Evolutionary conservation across 1,140 invertebrate genomes (phyloP).

Genomic region (Tetragnatha versicolor): DNA sequence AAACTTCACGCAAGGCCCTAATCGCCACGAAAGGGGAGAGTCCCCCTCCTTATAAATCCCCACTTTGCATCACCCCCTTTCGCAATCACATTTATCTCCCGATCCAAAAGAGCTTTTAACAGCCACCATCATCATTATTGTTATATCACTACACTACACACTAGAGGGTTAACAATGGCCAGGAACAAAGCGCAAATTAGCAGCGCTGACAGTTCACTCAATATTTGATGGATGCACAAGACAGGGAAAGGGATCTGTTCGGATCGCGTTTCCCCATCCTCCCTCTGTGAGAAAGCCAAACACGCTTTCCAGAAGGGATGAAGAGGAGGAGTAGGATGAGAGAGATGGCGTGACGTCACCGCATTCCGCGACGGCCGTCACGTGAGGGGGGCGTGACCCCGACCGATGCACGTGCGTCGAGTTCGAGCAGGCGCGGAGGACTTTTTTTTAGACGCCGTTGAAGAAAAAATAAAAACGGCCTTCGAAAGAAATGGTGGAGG

Average conservation of each 20-base stretch:
- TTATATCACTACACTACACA: no score
- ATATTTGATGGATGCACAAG: no score
- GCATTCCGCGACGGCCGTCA: conserved; percentile 36
- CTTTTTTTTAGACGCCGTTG: not conserved
- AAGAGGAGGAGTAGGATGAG: conserved; percentile 25
- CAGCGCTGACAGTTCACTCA: no score
- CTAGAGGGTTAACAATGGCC: no score
- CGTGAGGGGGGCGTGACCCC: conserved; percentile 43
- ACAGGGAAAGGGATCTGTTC: not conserved
- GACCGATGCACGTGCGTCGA: conserved; percentile 6
- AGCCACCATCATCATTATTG: no score
- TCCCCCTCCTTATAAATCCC: no score
- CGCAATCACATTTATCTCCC: no score
- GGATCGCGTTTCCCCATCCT: not conserved
- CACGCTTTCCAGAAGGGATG: not conserved
- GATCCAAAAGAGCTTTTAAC: no score
- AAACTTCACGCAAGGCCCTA: no score
- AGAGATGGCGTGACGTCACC: conserved; percentile 40
- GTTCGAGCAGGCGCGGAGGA: not conserved
- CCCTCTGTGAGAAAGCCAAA: not conserved
- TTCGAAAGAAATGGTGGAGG: conserved; percentile 5
- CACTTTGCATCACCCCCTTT: no score
- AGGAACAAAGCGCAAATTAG: no score
- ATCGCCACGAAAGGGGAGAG: no score
- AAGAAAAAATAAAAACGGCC: conserved; percentile 22